Evolutionary conservation across 2,888 invertebrate genomes (phyloP).

Genomic region (Platyscelio sp.): DNA sequence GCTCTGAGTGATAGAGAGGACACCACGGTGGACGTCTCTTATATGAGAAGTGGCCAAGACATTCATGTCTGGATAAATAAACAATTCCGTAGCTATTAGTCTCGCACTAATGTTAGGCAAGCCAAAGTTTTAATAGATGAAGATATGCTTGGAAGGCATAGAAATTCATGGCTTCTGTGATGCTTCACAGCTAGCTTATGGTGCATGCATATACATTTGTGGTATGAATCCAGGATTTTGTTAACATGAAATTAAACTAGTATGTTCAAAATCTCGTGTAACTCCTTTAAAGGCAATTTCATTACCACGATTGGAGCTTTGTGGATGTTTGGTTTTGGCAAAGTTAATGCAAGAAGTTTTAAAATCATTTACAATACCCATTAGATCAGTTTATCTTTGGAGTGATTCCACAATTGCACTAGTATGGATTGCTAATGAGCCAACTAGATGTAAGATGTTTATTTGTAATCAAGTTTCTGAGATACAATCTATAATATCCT

Average conservation of each 20-base stretch:
- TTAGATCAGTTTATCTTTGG: constrained; percentile 51
- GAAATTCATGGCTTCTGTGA: constrained; percentile 1
- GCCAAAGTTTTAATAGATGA: too few relatives aligned
- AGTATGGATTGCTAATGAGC: constrained; percentile 68
- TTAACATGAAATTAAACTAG: not conserved
- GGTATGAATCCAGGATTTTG: not conserved
- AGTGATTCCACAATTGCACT: constrained; percentile 71
- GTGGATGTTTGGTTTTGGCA: not conserved
- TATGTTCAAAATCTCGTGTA: constrained; percentile 30
- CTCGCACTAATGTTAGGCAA: too few relatives aligned
- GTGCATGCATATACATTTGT: not conserved
- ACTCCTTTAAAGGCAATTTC: constrained; percentile 13
- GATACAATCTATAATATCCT: not conserved
- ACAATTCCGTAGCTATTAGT: too few relatives aligned
- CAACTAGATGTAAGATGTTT: constrained; percentile 17
- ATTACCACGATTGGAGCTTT: not conserved
- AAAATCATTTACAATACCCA: not conserved
- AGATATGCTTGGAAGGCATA: not conserved
- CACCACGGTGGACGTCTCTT: too few relatives aligned
- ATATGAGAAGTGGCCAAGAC: too few relatives aligned
- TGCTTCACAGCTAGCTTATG: not conserved
- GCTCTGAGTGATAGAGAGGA: too few relatives aligned
- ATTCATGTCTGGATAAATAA: too few relatives aligned
- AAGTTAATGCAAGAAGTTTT: not conserved
- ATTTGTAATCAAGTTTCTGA: constrained; percentile 33